phyloP scores from a whole-genome alignment of 1,140 invertebrate species.

The Pectinophora gossypiella region DNA sequence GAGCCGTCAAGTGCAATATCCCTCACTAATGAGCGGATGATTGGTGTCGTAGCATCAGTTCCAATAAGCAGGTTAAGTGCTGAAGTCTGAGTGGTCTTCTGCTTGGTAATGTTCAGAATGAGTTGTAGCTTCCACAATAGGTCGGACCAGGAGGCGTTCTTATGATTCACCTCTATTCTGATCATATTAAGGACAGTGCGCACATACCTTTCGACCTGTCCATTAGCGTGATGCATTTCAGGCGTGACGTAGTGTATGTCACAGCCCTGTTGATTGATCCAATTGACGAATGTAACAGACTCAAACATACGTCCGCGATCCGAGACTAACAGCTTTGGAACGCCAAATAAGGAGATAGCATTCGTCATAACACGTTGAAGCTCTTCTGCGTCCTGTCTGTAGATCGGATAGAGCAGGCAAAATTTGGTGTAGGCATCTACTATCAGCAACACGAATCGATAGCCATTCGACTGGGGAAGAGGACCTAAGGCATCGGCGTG shows the following conservation, averaged over 20 bases:
- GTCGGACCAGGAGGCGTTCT: background rate
- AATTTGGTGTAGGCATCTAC: background rate
- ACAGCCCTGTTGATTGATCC: background rate
- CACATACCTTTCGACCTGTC: background rate
- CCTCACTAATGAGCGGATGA: background rate
- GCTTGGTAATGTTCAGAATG: background rate
- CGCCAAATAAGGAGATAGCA: background rate
- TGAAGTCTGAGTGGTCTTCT: background rate
- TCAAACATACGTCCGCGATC: background rate
- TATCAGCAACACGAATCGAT: too few species aligned
- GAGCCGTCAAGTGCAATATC: background rate
- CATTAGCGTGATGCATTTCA: background rate
- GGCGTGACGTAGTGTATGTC: too few species aligned
- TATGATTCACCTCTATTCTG: too few species aligned
- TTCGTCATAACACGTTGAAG: background rate
- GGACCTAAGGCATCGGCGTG: conserved; percentile 8
- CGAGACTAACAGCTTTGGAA: background rate
- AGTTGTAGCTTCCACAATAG: background rate
- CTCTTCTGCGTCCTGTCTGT: background rate
- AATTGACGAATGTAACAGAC: background rate
- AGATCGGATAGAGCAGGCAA: background rate
- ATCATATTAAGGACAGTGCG: background rate
- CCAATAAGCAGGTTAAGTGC: background rate
- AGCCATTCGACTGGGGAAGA: conserved; percentile 4
- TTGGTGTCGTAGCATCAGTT: background rate